Evolutionary conservation across 2,797 vertebrate genomes (phyloP).

Genomic region (Hybognathus amarus): DNA sequence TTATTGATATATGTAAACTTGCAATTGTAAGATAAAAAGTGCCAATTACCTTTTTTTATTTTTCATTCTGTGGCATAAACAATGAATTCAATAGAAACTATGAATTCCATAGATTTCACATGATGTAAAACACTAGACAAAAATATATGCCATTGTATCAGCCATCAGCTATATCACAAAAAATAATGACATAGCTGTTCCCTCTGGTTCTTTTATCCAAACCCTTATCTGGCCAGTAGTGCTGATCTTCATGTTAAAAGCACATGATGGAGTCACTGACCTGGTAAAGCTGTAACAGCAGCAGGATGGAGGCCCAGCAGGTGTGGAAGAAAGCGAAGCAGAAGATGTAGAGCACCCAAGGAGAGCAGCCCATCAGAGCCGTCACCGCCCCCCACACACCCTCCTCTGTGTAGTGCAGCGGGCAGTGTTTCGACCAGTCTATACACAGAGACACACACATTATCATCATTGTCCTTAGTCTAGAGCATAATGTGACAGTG

Average conservation of each 20-base stretch:
- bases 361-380: constrained; percentile 82
- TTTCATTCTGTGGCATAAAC: too few species aligned
- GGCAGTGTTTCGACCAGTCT: constrained; percentile 89
- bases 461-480: not conserved
- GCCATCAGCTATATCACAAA: not conserved
- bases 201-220: not conserved
- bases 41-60: too few species aligned
- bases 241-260: not conserved
- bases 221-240: not conserved
- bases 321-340: constrained; percentile 81
- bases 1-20: too few species aligned
- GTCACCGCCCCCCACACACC: constrained; percentile 81
- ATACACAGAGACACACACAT: constrained; percentile 16
- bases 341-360: constrained; percentile 89
- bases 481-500: not conserved
- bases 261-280: constrained; percentile 63
- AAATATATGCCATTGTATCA: not conserved
- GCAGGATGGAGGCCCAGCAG: constrained; percentile 79
- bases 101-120: too few species aligned
- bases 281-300: constrained; percentile 91
- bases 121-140: not conserved
- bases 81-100: too few species aligned
- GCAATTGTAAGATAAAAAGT: too few species aligned
- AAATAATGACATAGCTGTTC: not conserved
- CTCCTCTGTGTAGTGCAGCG: constrained; percentile 75